Base-by-base conservation (phyloP, 2,888 invertebrate species). In the Drosophila diplacantha region DNA sequence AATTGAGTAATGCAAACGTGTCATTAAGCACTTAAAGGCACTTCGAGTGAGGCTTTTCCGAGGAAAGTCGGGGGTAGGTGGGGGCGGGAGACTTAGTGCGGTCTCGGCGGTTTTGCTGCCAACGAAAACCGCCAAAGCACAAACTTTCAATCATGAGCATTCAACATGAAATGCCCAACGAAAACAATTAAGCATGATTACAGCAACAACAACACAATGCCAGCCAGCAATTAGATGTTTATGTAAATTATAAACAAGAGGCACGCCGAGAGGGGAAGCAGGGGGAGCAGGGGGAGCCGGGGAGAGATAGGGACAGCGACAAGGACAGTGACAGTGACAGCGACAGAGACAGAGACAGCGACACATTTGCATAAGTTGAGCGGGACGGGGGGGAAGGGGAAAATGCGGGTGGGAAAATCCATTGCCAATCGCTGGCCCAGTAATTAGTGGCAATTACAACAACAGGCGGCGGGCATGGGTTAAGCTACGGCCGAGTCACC, bases 171-270 rank as follows among this genome's bases (percentile, higher is more conserved):
- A 81, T 73, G 68, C 68, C 68, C 74, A 77, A 70, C 81, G 72
- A 82, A 80, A 82, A 76, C 74, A 82, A 83, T 82, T 80, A 80
- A 74, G 70, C 77, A 83, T 77, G 74, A 78, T 80, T 83, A 82
- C 77, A 80, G 64, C 77, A 80, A 80, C 52, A 74, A 53, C 67
- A 35, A 20, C n/a, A 50, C 64, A 62, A 62, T 69, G 63, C 20
- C 55, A 69, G 60, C 71, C 80, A 77, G 74, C 83, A 78, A 82
- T 76, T 80, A 82, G 77, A 82, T 78, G 77, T 82, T 78, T 78
- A 78, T 78, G 77, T 74, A 78, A 78, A 78, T 82, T 74, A 82
- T 80, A 70, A 64, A 76, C 65, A 77, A 59, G 66, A 44, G 66
- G 34, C 16, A 16, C n/a, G 20, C 12, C 22, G 2, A 3, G 14